phyloP scores from a whole-genome alignment of 2,888 invertebrate species.

The Fragum fragum region DNA sequence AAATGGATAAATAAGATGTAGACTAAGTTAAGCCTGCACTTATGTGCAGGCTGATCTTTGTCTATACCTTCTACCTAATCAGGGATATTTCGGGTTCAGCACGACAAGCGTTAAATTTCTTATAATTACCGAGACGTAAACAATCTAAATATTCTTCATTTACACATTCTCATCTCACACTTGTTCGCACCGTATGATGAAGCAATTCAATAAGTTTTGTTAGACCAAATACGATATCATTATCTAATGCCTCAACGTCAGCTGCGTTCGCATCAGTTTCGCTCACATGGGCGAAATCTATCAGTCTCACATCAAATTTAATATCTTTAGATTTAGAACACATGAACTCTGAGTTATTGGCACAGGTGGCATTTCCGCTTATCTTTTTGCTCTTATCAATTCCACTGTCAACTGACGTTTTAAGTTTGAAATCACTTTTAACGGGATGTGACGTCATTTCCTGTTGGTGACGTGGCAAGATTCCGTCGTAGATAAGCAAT shows the following conservation, averaged over 20 bases:
- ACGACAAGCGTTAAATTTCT: too few species aligned
- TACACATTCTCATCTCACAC: too few species aligned
- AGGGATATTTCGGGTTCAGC: too few species aligned
- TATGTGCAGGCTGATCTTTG: too few species aligned
- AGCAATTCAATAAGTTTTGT: conserved; percentile 27
- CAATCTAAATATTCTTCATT: too few species aligned
- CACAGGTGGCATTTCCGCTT: neutral
- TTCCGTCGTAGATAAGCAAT: conserved; percentile 88
- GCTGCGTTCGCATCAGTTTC: conserved; percentile 27
- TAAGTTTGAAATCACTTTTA: neutral
- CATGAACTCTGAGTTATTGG: neutral
- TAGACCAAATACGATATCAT: conserved; percentile 38
- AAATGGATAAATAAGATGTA: too few species aligned
- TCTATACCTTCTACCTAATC: too few species aligned
- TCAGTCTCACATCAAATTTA: conserved; percentile 93
- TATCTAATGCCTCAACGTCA: neutral
- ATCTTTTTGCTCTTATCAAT: neutral
- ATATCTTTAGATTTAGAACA: neutral
- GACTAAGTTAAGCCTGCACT: too few species aligned
- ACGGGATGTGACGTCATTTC: neutral
- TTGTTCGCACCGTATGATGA: neutral
- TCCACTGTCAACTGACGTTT: neutral
- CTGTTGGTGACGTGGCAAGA: neutral
- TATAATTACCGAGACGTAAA: too few species aligned
- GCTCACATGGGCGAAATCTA: conserved; percentile 98